Percentiles rank a stretch among this genome's conserved stretches.
phyloP scores from a whole-genome alignment of 2,888 invertebrate genomes.

The Leptinotarsa haldemani region DNA sequence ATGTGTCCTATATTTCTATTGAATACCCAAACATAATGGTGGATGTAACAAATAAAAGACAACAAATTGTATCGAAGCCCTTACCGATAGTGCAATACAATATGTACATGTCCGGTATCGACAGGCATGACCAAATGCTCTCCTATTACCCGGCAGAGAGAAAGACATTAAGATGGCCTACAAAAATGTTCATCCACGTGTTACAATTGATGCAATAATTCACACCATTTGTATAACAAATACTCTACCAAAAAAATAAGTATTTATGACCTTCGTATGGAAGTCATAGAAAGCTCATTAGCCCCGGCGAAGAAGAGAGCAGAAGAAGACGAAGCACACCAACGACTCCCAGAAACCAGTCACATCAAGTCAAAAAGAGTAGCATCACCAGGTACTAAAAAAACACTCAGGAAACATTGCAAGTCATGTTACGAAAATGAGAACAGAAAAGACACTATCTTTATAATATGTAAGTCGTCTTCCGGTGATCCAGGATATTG shows the following conservation, averaged over 20 bases:
- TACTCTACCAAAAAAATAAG: neutral
- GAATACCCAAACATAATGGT: neutral
- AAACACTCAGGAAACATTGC: no score
- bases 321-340: no score
- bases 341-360: no score
- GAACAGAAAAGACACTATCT: no score
- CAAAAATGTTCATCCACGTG: neutral
- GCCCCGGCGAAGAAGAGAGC: neutral
- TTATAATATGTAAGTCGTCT: no score
- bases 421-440: no score
- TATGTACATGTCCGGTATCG: slow-evolving; percentile 1
- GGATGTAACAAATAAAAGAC: slow-evolving; percentile 8
- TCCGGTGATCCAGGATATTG: no score
- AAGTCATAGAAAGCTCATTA: neutral
- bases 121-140: slow-evolving; percentile 3
- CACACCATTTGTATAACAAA: neutral
- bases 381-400: no score
- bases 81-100: slow-evolving; percentile 16
- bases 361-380: no score
- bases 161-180: neutral
- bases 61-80: slow-evolving; percentile 11
- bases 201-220: neutral
- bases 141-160: neutral
- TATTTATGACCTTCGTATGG: neutral
- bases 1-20: neutral